Percentiles rank a stretch among this genome's conserved stretches.
Evolutionary conservation across 2,888 invertebrate genomes (phyloP).

Genomic region (Hydriomena furcata): DNA sequence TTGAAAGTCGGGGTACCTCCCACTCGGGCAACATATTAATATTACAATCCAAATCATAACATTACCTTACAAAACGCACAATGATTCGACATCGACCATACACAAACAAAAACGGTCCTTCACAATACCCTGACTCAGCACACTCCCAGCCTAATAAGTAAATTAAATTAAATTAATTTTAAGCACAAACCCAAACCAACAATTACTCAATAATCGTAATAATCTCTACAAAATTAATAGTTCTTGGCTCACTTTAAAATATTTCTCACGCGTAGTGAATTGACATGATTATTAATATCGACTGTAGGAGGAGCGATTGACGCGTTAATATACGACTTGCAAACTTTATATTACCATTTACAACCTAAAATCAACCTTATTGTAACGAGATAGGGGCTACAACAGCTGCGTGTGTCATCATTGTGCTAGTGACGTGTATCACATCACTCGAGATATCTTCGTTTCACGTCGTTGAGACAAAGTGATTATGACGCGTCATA

Average conservation of each 20-base stretch:
- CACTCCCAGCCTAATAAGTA: slow-evolving; percentile 58
- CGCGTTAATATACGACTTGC: slow-evolving; percentile 69
- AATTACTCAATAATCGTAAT: slow-evolving; percentile 76
- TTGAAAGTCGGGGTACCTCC: no score
- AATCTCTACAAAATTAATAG: slow-evolving; percentile 71
- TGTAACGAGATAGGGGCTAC: slow-evolving; percentile 17
- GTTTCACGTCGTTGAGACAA: slow-evolving; percentile 67
- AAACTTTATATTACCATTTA: slow-evolving; percentile 24
- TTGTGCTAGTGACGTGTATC: slow-evolving; percentile 64
- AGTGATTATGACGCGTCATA: slow-evolving; percentile 72
- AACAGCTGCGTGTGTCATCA: slow-evolving; percentile 29
- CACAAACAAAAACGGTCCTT: slow-evolving; percentile 35
- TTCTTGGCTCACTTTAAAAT: slow-evolving; percentile 65
- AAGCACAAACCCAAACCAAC: slow-evolving; percentile 66
- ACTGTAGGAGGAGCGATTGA: slow-evolving; percentile 75
- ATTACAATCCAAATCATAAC: background rate
- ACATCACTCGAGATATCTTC: slow-evolving; percentile 60
- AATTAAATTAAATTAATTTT: slow-evolving; percentile 72
- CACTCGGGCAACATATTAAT: no score
- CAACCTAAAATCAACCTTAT: slow-evolving; percentile 39
- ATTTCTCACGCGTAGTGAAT: slow-evolving; percentile 74
- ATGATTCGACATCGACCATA: slow-evolving; percentile 3
- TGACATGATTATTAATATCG: slow-evolving; percentile 79
- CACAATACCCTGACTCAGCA: slow-evolving; percentile 59
- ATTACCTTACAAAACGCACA: background rate